Evolutionary conservation across 2,113 vertebrate species (phyloP), one percentile per base, ranked within the genome.

Genomic region (Muntiacus reevesi): DNA sequence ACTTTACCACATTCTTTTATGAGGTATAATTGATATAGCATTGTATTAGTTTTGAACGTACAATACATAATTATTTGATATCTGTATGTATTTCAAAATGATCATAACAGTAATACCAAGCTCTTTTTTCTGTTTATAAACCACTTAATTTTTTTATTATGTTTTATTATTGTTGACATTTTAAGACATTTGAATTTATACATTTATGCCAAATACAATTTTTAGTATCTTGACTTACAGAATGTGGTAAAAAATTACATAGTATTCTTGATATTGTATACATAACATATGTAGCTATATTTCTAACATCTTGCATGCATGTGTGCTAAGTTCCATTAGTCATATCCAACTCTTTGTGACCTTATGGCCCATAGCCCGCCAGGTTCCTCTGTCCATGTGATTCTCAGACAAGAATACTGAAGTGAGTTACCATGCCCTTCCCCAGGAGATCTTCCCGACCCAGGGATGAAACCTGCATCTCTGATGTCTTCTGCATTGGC

Each of bases 171-270:
- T 89, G 81, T 84, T 91, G 74, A 64, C 36, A 89, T 50, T 64
- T 89, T 74, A 64, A 96, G 50, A n/a, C 91, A 59, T n/a, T 83
- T 85, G 91, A 43, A 64, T 89, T 17, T 89, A 57, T 87, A 86
- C 74, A 43, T 59, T 57, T 92, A 59, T 21, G 54, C 1, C 10
- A 96, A 94, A 78, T 86, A 33, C 10, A 78, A 87, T 76, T 95
- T 74, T 47, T 78, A 71, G 25, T 17, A n/a, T 64, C 78, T 28
- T 89, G 36, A 16, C 3, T 25, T 62, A 76, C 2, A 7, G 25
- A 15, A 54, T 47, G 1, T 74, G 23, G 8, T 45, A 36, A 84
- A 96, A 89, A 23, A 64, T 57, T 36, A 55, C 5, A 33, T 23
- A 76, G 5, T 45, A 87, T 87, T 92, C 47, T 62, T 92, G 12